These are phyloP conservation scores for Eulimnadia texana DNA, from an alignment of 1,140 invertebrate species.

Conservation along the genomic window DNA sequence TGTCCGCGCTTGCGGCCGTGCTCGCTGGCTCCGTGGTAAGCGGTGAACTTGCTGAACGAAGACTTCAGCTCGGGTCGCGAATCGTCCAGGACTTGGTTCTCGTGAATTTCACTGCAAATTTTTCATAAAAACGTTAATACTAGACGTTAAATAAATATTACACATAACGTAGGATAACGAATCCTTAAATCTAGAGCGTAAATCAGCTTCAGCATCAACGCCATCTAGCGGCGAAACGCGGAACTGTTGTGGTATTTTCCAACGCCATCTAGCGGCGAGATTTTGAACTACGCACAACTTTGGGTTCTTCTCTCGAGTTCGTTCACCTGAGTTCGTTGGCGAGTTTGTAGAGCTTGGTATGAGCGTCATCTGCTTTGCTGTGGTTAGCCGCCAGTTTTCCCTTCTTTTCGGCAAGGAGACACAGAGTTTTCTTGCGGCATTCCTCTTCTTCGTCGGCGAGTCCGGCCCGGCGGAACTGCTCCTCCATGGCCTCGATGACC, in stretches of 20 bases:
- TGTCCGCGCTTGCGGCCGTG: background rate
- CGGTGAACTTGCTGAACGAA: background rate
- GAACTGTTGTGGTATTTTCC: too few relatives aligned
- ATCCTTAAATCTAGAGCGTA: too few relatives aligned
- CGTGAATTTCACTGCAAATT: background rate
- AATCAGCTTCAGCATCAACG: too few relatives aligned
- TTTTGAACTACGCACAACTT: too few relatives aligned
- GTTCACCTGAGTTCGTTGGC: conserved; percentile 3
- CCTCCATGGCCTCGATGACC: conserved; percentile 13
- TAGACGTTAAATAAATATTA: background rate
- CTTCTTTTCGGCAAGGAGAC: background rate
- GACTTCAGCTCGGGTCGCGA: background rate
- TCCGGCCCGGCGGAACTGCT: conserved; percentile 12
- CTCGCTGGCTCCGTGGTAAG: background rate
- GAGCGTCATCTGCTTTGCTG: background rate
- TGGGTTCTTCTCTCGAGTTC: too few relatives aligned
- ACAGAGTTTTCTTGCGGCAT: conserved; percentile 5
- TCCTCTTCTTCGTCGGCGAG: conserved; percentile 4
- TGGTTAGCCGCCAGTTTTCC: background rate
- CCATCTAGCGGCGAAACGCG: too few relatives aligned
- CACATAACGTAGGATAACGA: background rate
- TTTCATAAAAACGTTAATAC: background rate
- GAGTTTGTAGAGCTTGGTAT: background rate
- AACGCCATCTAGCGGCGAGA: too few relatives aligned
- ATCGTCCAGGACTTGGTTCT: background rate